Evolutionary conservation across 2,888 invertebrate species (phyloP), one percentile per base, ranked within the genome.

Genomic region (Melieria crassipennis): DNA sequence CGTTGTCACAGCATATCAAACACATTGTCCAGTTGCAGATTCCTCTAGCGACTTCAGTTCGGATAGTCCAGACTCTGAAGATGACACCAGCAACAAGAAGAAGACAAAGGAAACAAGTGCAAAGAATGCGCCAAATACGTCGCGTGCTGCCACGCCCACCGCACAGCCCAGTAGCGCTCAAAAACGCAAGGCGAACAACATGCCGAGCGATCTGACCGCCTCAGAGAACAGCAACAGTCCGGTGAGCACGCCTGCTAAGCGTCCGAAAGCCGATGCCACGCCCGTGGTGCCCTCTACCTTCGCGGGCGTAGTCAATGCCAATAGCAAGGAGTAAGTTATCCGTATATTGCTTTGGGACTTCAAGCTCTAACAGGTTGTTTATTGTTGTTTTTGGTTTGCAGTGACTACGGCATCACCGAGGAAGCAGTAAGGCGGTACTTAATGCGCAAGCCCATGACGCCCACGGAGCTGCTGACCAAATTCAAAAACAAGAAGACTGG

Each of bases 401-500:
- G 93, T 83, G 94, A 95, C 79, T 94, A 94, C 83, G 95, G 95
- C 65, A 96, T 97, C 52, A 96, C 96, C 0, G 98, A 98, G 84
- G 98, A 98, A 80, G 94, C 96, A 0, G 97, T 99, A 6, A 90
- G 98, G 4, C 91, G 98, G 13, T 99, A 99, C 87, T 88, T 99
- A 48, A 94, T 95, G 86, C 91, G 99, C 9, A 99, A 99, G 83
- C 99, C 99, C 0, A 97, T 99, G 94, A 99, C 99, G 0, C 95
- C 98, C 0, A 98, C 96, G 0, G 98, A 99, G 83, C 88, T 98
- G 48, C 88, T 98, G 58, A 96, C 96, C 76, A 98, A 98, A 88
- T 97, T 98, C 88, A 97, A 96, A 85, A 94, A 94, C 55, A 97
- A 97, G 87, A 95, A 96, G 81, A 94, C 95, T 9, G 96, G 96